phyloP scores from a whole-genome alignment of 2,113 vertebrate genomes.

The Podarcis raffonei region DNA sequence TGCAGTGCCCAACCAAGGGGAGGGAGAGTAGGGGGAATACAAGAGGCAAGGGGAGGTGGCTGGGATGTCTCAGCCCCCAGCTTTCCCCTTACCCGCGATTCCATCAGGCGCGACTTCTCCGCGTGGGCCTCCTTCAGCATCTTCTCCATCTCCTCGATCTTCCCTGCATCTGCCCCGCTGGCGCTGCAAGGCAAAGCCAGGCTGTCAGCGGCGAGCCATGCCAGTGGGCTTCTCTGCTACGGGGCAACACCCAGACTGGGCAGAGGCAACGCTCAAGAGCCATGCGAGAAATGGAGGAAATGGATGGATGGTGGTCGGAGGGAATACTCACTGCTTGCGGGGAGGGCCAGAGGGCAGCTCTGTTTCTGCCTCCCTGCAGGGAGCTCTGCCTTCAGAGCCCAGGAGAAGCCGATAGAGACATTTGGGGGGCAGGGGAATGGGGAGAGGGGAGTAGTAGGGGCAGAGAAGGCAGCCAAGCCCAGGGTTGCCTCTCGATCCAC shows the following conservation, averaged over 20 bases:
- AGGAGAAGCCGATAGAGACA: not conserved
- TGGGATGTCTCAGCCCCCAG: fast-evolving
- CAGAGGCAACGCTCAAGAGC: not conserved
- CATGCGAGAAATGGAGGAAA: not conserved
- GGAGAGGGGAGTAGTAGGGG: not conserved
- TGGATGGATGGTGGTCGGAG: not conserved
- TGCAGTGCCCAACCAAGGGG: not conserved
- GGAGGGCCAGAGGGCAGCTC: not conserved
- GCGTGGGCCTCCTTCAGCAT: conserved; percentile 92
- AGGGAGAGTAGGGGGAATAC: not conserved
- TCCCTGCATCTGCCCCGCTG: conserved; percentile 85
- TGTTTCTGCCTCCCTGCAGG: too few species aligned
- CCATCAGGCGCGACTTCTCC: conserved; percentile 90
- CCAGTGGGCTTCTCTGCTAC: not conserved
- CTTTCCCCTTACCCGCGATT: conserved; percentile 84
- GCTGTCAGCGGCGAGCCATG: not conserved
- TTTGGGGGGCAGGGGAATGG: too few species aligned
- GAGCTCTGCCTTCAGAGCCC: too few species aligned
- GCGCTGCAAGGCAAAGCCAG: conserved; percentile 70
- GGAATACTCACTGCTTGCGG: not conserved
- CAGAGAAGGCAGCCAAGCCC: not conserved
- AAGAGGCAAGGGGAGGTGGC: fast-evolving
- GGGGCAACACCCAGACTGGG: too few species aligned
- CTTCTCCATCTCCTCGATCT: conserved; percentile 97
- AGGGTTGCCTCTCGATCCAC: not conserved